These are phyloP conservation scores for Cariama cristata DNA, from an alignment of 2,113 vertebrate genomes.

Conservation along the genomic window DNA sequence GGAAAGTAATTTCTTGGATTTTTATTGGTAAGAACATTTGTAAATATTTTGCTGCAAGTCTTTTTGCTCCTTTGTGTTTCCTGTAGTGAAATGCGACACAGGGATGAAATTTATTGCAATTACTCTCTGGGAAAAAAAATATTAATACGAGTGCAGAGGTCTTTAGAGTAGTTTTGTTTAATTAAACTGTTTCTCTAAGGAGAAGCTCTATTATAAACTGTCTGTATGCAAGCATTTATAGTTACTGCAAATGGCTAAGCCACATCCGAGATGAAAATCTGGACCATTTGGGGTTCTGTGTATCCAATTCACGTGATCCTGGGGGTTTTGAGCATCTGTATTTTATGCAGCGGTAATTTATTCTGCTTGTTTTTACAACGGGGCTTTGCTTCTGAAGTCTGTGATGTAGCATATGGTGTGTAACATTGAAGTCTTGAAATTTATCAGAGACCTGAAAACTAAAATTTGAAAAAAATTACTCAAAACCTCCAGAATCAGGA, in stretches of 20 bases:
- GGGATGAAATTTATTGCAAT: neutral
- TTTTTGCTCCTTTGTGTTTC: neutral
- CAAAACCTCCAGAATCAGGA: neutral
- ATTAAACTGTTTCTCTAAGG: neutral
- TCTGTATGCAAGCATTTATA: neutral
- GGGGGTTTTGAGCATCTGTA: neutral
- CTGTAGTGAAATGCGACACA: neutral
- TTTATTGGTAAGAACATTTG: neutral
- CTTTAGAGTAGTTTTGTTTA: neutral
- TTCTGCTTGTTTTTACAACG: fast-evolving
- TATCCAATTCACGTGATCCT: neutral
- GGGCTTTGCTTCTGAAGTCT: neutral
- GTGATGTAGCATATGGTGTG: fast-evolving
- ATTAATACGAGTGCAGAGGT: neutral
- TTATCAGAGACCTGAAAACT: neutral
- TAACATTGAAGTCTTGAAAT: neutral
- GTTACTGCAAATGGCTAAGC: neutral
- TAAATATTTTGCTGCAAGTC: neutral
- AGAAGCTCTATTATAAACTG: neutral
- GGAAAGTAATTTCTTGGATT: neutral
- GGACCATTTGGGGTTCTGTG: neutral
- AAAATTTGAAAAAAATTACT: neutral
- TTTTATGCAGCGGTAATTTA: neutral
- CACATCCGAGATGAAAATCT: neutral
- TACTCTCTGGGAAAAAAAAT: neutral